Conservation (phyloP, 2,888 invertebrate species). For the Perithous albicinctus region DNA sequence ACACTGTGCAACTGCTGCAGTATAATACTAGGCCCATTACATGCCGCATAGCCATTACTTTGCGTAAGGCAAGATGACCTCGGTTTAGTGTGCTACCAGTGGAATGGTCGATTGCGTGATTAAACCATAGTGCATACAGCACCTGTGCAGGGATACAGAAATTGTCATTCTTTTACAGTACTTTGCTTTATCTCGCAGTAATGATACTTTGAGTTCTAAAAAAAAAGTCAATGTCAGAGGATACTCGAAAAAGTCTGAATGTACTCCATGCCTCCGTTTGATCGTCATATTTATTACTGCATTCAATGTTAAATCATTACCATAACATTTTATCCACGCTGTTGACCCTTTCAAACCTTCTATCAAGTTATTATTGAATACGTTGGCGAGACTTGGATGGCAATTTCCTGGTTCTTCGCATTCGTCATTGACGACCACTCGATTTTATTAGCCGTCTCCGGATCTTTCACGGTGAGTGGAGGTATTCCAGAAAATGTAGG, state of each 20-base stretch:
- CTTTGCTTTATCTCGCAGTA: no score
- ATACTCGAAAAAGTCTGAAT: neutral
- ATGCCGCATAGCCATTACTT: constrained; percentile 63
- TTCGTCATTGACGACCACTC: neutral
- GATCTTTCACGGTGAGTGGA: neutral
- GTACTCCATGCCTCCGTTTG: no score
- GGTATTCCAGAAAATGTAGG: neutral
- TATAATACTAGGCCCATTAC: constrained; percentile 64
- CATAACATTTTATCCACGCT: no score
- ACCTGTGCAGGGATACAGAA: neutral
- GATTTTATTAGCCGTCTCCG: constrained; percentile 2
- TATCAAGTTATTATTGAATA: constrained; percentile 17
- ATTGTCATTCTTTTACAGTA: neutral
- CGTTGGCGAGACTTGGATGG: neutral
- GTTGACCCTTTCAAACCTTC: neutral
- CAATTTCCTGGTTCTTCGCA: neutral
- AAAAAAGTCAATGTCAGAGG: neutral
- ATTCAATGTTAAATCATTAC: no score
- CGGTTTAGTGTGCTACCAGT: constrained; percentile 44
- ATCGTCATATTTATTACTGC: no score
- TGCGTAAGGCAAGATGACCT: constrained; percentile 64
- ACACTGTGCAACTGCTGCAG: constrained; percentile 35
- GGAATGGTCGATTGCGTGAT: constrained; percentile 41
- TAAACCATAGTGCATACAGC: constrained; percentile 34
- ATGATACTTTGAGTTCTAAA: neutral